Base-by-base conservation (phyloP, 2,113 vertebrate genomes). In the Thermophis baileyi region DNA sequence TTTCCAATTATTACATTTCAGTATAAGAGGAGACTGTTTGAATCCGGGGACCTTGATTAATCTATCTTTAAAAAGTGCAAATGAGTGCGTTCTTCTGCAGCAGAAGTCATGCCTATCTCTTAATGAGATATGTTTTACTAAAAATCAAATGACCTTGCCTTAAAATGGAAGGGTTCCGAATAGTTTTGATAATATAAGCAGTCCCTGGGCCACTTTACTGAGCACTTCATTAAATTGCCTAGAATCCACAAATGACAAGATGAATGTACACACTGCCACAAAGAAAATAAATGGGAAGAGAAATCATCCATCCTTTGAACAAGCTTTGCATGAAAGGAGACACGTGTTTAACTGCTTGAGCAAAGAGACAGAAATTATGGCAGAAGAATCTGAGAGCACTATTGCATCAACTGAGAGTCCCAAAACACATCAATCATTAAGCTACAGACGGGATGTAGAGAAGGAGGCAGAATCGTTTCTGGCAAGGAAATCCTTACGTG, bases 171-270 rank as follows among this genome's bases (percentile, higher is more conserved):
- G 50, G 90, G 92, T 88, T 27, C 86, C 14, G 1, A 88, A 86
- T n/a, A 2, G 27, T 46, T 44, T 47, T 54, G 89, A 0, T 0
- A 93, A 57, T 8, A 89, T 25, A 88, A 91, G 74, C 30, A 85
- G 12, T 51, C 94, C 92, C 93, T 90, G 89, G 81, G 81, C 85
- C 81, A 22, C 89, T 92, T 96, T 91, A 93, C 85, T 88, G 50
- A 92, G 46, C 88, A 87, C 89, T 92, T 95, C 94, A 93, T 95
- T 95, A 93, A 93, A 94, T 89, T 95, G 92, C 81, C 94, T 92
- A 93, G 74, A 81, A 30, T 35, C 91, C 60, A 89, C 40, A 55
- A 93, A 81, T 2, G 40, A 6, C n/a, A 91, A 96, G 93, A 96
- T 51, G 93, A 94, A 97, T 89, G 53, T 27, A 54, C 63, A 85